Conservation (phyloP, 2,888 invertebrate genomes). For the Hypselothyrea guttata region DNA sequence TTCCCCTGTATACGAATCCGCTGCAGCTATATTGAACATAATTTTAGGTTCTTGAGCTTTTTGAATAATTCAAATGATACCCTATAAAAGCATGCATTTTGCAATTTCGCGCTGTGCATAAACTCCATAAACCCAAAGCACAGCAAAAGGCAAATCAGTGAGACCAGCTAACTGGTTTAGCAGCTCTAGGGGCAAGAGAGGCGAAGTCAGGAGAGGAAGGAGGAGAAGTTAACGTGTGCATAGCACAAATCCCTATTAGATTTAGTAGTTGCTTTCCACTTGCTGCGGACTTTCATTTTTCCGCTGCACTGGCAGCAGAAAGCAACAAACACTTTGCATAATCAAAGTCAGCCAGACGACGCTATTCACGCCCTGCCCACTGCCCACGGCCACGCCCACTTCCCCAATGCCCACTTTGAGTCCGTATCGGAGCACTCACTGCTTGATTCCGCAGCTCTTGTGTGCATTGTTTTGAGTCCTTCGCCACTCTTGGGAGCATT, state of each 20-base stretch:
- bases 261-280: conserved; percentile 26
- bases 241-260: conserved; percentile 35
- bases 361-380: background rate
- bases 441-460: conserved; percentile 9
- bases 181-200: no score
- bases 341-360: conserved; percentile 35
- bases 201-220: no score
- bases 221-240: no score
- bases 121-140: background rate
- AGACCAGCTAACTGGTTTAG: conserved; percentile 12
- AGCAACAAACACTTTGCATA: conserved; percentile 43
- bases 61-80: no score
- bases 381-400: conserved; percentile 6
- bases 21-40: no score
- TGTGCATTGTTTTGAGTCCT: conserved; percentile 9
- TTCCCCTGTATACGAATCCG: no score
- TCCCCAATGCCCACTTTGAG: conserved; percentile 10
- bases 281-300: conserved; percentile 15
- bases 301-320: conserved; percentile 14
- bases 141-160: conserved; percentile 2
- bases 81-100: background rate
- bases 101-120: background rate
- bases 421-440: background rate
- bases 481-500: conserved; percentile 30
- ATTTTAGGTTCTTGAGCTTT: no score